Conservation (phyloP, 2,888 invertebrate species). For the Agrypnus murinus region DNA sequence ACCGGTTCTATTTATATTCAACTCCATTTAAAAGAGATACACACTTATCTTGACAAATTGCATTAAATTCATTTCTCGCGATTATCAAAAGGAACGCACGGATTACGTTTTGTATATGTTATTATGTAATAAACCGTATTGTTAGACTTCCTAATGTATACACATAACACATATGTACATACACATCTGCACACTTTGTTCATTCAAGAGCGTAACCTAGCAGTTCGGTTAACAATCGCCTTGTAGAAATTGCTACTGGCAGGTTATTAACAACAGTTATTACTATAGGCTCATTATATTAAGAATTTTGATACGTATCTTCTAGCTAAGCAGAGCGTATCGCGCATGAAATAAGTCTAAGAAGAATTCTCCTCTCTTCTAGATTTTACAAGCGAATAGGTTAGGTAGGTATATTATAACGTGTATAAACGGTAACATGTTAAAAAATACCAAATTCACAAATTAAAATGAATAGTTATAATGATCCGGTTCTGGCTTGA, state of each 20-base stretch:
- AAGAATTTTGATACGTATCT: slow-evolving; percentile 25
- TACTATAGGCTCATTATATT: slow-evolving; percentile 26
- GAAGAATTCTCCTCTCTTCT: background rate
- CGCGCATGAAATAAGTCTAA: no score
- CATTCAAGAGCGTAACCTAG: slow-evolving; percentile 26
- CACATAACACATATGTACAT: no score
- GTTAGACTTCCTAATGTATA: no score
- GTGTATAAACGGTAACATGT: slow-evolving; percentile 19
- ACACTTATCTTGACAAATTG: no score
- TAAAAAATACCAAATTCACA: slow-evolving; percentile 34
- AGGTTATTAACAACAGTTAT: slow-evolving; percentile 32
- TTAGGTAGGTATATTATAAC: no score
- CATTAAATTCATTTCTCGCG: no score
- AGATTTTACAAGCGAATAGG: slow-evolving; percentile 12
- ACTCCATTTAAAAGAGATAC: no score
- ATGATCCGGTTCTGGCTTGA: slow-evolving; percentile 42
- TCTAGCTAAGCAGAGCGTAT: slow-evolving; percentile 14
- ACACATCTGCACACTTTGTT: slow-evolving; percentile 1
- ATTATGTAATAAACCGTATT: no score
- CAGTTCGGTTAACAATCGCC: slow-evolving; percentile 27
- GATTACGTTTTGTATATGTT: no score
- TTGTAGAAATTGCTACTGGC: slow-evolving; percentile 18
- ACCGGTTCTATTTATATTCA: no score
- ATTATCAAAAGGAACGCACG: no score
- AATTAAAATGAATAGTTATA: slow-evolving; percentile 47